Evolutionary conservation across 2,113 vertebrate species (phyloP), one percentile per base, ranked within the genome.

Genomic region (Gopherus flavomarginatus): DNA sequence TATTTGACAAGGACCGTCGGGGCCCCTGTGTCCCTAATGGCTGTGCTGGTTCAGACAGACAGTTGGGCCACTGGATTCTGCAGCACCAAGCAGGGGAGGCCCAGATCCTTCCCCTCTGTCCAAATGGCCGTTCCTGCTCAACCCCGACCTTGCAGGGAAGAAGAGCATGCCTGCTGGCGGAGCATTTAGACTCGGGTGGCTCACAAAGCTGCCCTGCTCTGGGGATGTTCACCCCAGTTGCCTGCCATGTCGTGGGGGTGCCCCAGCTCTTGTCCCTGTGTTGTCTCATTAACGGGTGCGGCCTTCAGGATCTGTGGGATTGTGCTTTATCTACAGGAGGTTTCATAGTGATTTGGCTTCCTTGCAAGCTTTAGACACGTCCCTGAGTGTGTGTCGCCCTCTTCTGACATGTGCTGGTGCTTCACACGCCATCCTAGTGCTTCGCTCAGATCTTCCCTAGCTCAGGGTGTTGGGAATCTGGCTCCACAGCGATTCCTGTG

Each of bases 21-120:
- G 57, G 86, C 56, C n/a, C 4, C 42, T 1, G 3, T 3, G 79
- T 0, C 3, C 79, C 11, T 59, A 79, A 54, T 54, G 5, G 0
- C 47, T 72, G 24, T 57, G 53, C 42, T 65, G 31, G 1, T 26
- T 79, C 56, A 35, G 47, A 22, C 31, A 9, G 42, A 44, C 14
- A 8, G 21, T n/a, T 35, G 65, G 11, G 29, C 35, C 35, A n/a
- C 65, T 85, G 59, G 31, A 6, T 27, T 16, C 49, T 9, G 8
- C 49, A 9, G 42, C 22, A 52, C 35, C 31, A 35, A 19, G 17
- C 11, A 9, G 1, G 47, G 22, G 31, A 31, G 24, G 11, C 19
- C 21, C 8, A 5, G 8, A 11, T 19, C n/a, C 47, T 53, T 57
- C 2, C 69, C 53, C 44, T 72, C 31, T 12, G 22, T 21, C 42